These are phyloP conservation scores for Pollenia amentaria DNA, from an alignment of 2,888 invertebrate species.

Conservation along the genomic window DNA sequence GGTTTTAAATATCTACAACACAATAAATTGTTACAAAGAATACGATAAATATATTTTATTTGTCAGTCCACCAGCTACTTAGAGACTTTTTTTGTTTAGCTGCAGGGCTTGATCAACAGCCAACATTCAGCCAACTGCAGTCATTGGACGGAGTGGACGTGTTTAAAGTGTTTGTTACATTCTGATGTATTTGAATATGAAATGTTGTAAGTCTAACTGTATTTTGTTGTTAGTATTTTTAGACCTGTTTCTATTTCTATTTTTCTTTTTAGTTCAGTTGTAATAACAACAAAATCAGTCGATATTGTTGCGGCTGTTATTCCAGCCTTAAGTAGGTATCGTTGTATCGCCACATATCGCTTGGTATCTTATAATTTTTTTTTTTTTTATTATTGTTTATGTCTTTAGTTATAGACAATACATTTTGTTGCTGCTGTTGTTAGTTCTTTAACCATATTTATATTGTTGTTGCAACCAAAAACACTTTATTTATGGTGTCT, in stretches of 20 bases:
- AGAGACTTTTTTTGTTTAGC: constrained; percentile 11
- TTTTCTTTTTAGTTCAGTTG: background rate
- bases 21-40: constrained; percentile 14
- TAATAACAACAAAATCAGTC: background rate
- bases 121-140: background rate
- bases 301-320: constrained; percentile 8
- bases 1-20: constrained; percentile 29
- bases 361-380: constrained; percentile 32
- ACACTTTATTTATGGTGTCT: constrained; percentile 66
- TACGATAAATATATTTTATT: background rate
- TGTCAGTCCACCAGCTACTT: constrained; percentile 33
- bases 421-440: constrained; percentile 27
- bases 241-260: constrained; percentile 4
- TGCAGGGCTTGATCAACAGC: constrained; percentile 18
- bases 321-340: constrained; percentile 24
- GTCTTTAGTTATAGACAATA: constrained; percentile 46
- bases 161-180: constrained; percentile 4
- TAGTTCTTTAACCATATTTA: constrained; percentile 22
- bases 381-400: constrained; percentile 20
- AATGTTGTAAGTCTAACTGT: constrained; percentile 51
- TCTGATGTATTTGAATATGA: constrained; percentile 37
- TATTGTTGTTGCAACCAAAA: constrained; percentile 58
- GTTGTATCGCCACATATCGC: constrained; percentile 34
- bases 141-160: constrained; percentile 21
- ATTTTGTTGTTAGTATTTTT: constrained; percentile 10